A percentile compares a stretch with the other conserved stretches of the same genome.
phyloP scores from a whole-genome alignment of 2,797 vertebrate species.

The Amphiprion clarkii region DNA sequence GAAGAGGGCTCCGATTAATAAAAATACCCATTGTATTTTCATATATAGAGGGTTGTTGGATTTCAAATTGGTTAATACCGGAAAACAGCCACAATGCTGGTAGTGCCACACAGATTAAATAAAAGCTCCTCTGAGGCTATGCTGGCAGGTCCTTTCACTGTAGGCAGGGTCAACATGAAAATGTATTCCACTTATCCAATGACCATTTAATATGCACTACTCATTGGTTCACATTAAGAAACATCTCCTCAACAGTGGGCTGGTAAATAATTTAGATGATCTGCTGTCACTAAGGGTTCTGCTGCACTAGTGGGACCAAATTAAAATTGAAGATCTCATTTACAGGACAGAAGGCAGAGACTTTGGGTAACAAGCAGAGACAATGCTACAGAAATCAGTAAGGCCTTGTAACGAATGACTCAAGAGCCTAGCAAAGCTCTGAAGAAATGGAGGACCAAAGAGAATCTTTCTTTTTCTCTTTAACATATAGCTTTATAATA shows the following conservation, averaged over 20 bases:
- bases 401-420: conserved; percentile 59
- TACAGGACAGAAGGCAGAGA: conserved; percentile 51
- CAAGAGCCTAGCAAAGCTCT: conserved; percentile 41
- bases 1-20: background rate
- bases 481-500: conserved; percentile 31
- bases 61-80: conserved; percentile 18
- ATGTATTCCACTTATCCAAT: conserved; percentile 63
- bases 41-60: conserved; percentile 6
- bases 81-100: conserved; percentile 22
- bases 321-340: conserved; percentile 77
- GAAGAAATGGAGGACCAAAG: conserved; percentile 22
- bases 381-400: conserved; percentile 32
- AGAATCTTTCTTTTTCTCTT: conserved; percentile 34
- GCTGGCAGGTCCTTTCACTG: conserved; percentile 41
- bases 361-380: conserved; percentile 50
- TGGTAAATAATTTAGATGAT: conserved; percentile 81
- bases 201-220: conserved; percentile 76
- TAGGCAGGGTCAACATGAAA: conserved; percentile 62
- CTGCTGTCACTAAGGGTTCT: conserved; percentile 64
- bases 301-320: conserved; percentile 70
- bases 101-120: conserved; percentile 57
- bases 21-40: background rate
- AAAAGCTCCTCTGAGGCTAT: conserved; percentile 38
- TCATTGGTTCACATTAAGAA: conserved; percentile 82
- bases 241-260: conserved; percentile 73